Evolutionary conservation across 2,888 invertebrate genomes (phyloP), one percentile per base, ranked within the genome.

Genomic region (Tetragonisca angustula): DNA sequence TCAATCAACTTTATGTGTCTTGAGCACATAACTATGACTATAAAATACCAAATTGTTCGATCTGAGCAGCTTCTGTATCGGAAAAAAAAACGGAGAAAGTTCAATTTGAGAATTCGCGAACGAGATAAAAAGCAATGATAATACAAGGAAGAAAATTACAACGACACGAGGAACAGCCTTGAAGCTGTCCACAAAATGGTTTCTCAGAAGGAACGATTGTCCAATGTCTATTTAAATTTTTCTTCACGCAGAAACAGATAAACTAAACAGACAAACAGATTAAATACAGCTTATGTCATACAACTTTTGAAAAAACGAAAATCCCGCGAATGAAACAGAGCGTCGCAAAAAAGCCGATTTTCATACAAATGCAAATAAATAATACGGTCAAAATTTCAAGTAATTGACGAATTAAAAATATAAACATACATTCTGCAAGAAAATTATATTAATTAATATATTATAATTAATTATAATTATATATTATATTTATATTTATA

Each of bases 271-370:
- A 27, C 2, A 27, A 27, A 27, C 27, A 27, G 27, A 27, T 27
- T 27, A 27, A 4, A 56, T 3, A 43, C 43, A 61, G 19, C 17
- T 61, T 62, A 19, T 32, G 19, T 62, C 21, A 62, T 19, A 32
- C 62, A 17, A 62, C 21, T 59, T 74, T 75, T 61, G 27, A 67
- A 59, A 9, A 43, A 67, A 50, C 59, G 61, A 79, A 61, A 75
- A 52, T 32, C 27, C 65, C 27, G 64, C 49, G 43, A 54, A 11
- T 52, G 4, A 21, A 65, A 6, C 27, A 15, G 49, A 54, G n/a
- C 43, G 56, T 21, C 24, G 32, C 56, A 50, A 67, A 74, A 27
- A 78, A 74, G 78, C 24, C 24, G 59, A 17, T 50, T 32, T 62
- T 32, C 0, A 15, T 52, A n/a, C n/a, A n/a, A 68, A 68, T 68